These are phyloP conservation scores for Ovis canadensis DNA, from an alignment of 2,113 vertebrate genomes.

Conservation along the genomic window DNA sequence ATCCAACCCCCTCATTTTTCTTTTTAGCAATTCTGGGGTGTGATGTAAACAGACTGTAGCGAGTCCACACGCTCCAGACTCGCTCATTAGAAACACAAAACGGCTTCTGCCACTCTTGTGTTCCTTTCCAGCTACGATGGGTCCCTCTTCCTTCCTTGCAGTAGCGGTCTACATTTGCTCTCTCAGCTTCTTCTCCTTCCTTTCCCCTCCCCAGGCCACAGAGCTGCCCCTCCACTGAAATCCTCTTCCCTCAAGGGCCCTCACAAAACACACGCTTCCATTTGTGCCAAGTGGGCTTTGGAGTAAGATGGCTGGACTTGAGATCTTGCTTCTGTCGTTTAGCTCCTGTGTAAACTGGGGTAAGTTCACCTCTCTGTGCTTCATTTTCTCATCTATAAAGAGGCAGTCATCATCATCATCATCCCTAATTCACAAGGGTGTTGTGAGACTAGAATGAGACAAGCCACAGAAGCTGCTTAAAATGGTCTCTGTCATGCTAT, in stretches of 20 bases:
- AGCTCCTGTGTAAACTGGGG: neutral
- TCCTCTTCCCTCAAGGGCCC: too few species aligned
- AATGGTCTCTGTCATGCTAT: neutral
- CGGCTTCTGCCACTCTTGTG: neutral
- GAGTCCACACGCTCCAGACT: conserved; percentile 10
- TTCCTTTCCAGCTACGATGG: neutral
- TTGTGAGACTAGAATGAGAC: neutral
- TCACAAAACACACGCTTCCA: too few species aligned
- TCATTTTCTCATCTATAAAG: neutral
- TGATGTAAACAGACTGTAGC: conserved; percentile 39
- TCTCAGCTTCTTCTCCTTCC: neutral
- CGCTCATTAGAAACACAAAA: conserved; percentile 7
- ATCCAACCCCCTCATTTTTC: conserved; percentile 38
- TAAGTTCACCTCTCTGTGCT: neutral
- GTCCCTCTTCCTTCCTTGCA: neutral
- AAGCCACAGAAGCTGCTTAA: neutral
- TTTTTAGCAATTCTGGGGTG: conserved; percentile 37
- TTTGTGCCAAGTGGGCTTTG: neutral
- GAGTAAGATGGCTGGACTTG: neutral
- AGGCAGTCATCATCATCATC: neutral
- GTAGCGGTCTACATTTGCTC: neutral
- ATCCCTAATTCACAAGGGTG: neutral
- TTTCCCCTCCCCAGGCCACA: neutral
- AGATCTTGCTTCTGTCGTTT: neutral
- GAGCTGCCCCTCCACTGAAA: neutral